Evolutionary conservation across 2,888 invertebrate species (phyloP).

Genomic region (Drosophila emarginata): DNA sequence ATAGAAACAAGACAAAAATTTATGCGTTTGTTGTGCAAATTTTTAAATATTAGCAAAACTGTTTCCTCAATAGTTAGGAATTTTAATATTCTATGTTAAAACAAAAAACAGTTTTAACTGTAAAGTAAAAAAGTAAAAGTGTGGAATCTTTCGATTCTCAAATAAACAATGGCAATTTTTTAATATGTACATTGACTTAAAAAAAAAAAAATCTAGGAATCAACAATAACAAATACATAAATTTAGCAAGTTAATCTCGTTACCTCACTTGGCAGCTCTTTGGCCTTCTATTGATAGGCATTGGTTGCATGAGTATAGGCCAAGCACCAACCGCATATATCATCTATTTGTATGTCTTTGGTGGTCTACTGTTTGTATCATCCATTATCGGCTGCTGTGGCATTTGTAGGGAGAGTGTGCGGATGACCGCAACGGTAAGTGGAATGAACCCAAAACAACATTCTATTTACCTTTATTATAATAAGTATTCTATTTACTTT

Average conservation of each 20-base stretch:
- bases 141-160: neutral
- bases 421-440: constrained; percentile 73
- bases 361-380: constrained; percentile 62
- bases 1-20: neutral
- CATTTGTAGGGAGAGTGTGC: constrained; percentile 71
- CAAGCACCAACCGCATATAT: constrained; percentile 61
- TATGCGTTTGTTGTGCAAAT: neutral
- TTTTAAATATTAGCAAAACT: neutral
- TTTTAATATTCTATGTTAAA: neutral
- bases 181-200: neutral
- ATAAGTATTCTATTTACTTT: neutral
- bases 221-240: neutral
- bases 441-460: neutral
- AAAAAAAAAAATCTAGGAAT: neutral
- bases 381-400: constrained; percentile 76
- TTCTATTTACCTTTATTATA: neutral
- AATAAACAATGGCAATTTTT: neutral
- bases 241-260: constrained; percentile 23
- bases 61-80: neutral
- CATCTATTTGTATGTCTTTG: constrained; percentile 63
- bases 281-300: constrained; percentile 63
- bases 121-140: neutral
- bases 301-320: constrained; percentile 56
- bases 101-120: no score
- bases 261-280: constrained; percentile 54